Evolutionary conservation across 2,113 vertebrate species (phyloP).

Genomic region (Brienomyrus longianalis): DNA sequence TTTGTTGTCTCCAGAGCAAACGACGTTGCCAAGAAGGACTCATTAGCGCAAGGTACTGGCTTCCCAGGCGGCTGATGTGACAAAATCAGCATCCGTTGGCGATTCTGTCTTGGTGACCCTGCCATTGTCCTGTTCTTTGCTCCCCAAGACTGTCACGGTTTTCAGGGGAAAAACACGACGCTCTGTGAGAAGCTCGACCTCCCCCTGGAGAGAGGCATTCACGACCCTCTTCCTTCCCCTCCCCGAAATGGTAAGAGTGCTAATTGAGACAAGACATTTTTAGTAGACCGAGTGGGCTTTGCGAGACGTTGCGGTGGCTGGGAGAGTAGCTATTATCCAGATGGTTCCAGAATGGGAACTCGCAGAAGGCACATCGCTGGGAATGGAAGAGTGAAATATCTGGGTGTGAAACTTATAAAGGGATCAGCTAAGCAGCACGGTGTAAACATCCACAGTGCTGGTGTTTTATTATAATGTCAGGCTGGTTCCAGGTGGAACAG

Average conservation of each 20-base stretch:
- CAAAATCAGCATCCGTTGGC: background rate
- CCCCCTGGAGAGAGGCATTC: conserved; percentile 45
- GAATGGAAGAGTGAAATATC: background rate
- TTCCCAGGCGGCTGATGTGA: background rate
- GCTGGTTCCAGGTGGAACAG: background rate
- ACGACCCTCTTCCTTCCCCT: conserved; percentile 49
- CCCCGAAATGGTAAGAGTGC: conserved; percentile 62
- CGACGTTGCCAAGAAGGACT: conserved; percentile 47
- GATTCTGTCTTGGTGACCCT: background rate
- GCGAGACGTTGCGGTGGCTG: background rate
- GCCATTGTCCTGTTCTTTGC: background rate
- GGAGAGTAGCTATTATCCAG: background rate
- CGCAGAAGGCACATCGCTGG: background rate
- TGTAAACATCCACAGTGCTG: background rate
- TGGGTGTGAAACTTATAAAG: background rate
- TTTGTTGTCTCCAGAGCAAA: conserved; percentile 47
- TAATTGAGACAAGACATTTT: background rate
- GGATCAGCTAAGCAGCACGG: background rate
- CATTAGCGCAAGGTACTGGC: conserved; percentile 50
- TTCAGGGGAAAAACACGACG: conserved; percentile 51
- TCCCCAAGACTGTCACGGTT: conserved; percentile 45
- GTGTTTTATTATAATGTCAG: background rate
- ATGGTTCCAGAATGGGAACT: background rate
- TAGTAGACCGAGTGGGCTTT: background rate
- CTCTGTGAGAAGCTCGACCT: conserved; percentile 54